Conservation (phyloP, 2,797 vertebrate species). For the Petrocephalus sullivani region DNA sequence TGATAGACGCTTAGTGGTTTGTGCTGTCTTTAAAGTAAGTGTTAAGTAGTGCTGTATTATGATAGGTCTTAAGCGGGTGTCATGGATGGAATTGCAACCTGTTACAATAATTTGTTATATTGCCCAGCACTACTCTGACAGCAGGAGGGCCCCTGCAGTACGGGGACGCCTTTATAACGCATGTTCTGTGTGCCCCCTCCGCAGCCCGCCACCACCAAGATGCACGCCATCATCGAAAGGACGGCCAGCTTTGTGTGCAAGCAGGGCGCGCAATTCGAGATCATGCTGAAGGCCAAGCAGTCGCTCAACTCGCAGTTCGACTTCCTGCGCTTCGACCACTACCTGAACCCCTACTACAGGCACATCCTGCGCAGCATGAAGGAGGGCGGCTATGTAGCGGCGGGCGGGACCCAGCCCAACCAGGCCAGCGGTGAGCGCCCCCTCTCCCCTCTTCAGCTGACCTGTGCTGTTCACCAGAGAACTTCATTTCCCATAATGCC, state of each 20-base stretch:
- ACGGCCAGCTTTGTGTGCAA: slow-evolving; percentile 94
- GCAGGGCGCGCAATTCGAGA: slow-evolving; percentile 96
- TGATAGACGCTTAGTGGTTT: neutral
- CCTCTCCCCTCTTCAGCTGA: neutral
- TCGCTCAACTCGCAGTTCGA: slow-evolving; percentile 94
- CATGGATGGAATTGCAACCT: neutral
- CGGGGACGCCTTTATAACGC: neutral
- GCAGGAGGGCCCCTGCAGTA: neutral
- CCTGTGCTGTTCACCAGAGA: neutral
- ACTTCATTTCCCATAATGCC: neutral
- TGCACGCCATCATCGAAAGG: slow-evolving; percentile 94
- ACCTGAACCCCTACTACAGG: slow-evolving; percentile 98
- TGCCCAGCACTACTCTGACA: neutral
- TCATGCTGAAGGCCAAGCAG: slow-evolving; percentile 97
- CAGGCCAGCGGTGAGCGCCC: slow-evolving; percentile 65
- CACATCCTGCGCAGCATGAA: slow-evolving; percentile 95
- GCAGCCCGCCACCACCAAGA: slow-evolving; percentile 91
- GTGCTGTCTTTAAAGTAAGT: neutral
- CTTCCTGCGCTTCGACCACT: slow-evolving; percentile 95
- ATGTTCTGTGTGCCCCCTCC: slow-evolving; percentile 27
- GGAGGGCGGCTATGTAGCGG: slow-evolving; percentile 77
- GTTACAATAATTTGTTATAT: neutral
- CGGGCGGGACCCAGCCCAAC: slow-evolving; percentile 61
- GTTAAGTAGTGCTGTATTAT: neutral
- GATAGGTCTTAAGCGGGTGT: neutral